Base-by-base conservation (phyloP, 2,888 invertebrate genomes). In the Scrobipalpa costella region DNA sequence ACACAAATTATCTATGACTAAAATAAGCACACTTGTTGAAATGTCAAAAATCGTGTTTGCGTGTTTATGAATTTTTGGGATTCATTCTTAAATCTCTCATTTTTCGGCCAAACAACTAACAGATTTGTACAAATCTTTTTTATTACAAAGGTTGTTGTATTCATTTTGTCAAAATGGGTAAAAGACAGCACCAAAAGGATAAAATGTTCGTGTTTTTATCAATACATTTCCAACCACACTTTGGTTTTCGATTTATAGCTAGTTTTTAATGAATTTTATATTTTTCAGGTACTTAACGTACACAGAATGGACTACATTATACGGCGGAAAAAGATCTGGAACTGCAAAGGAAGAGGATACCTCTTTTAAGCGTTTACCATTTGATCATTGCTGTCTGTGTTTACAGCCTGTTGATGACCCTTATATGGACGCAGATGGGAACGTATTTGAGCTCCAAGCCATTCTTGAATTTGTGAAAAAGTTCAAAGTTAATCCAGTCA, bases 381-480 rank as follows among this genome's bases (percentile, higher is more conserved):
- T 95, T 78, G 96, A 96, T 81, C 97, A 98, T 80, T 99, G 98
- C 82, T 96, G 97, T 72, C 90, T 99, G 36, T 97, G 97, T 17
- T 92, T 99, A 69, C 96, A 97, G 77, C 98, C 98, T 0, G 99
- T 97, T 80, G 96, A 97, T 68, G 95, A 96, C 78, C 99, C 99
- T 0, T 97, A 97, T 73, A 97, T 98, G 79, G 98, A 98, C 74
- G 84, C 89, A 13, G 94, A 97, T 69, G 99, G 99, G 9, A 97
- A 98, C 80, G 94, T 99, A 49, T 99, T 97, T 83, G 99, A 99
- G 81, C 86, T 99, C 34, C 94, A 96, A 88, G 95, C 96, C 8
- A 93, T 99, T 64, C 84, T 98, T 11, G 95, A 95, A 33, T 99
- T 97, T 79, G 79, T 98, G 0, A 98, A 98, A 79, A 96, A 96